Evolutionary conservation across 2,888 invertebrate genomes (phyloP).

Genomic region (Rhingia campestris): DNA sequence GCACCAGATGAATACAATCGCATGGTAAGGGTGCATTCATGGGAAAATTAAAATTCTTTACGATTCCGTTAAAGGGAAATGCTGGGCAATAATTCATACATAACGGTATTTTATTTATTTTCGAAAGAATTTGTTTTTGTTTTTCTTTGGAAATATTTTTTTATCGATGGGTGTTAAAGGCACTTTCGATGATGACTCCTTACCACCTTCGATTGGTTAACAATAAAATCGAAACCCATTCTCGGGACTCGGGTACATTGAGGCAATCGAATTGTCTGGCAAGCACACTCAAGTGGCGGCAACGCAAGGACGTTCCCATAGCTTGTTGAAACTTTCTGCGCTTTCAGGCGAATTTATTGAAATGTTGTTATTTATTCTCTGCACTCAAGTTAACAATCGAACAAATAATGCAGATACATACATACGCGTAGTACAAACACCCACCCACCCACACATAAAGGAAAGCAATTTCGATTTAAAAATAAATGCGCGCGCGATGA

Average conservation of each 20-base stretch:
- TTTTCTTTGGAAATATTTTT: too few species aligned
- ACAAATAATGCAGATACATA: constrained; percentile 20
- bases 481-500: constrained; percentile 43
- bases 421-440: background rate
- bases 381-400: constrained; percentile 26
- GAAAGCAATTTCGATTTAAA: constrained; percentile 69
- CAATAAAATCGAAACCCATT: too few species aligned
- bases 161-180: too few species aligned
- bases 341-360: constrained; percentile 47
- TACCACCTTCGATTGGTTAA: background rate
- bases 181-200: background rate
- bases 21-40: constrained; percentile 4
- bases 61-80: constrained; percentile 12
- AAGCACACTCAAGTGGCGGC: background rate
- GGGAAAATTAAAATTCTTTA: constrained; percentile 43
- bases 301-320: background rate
- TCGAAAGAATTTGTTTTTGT: too few species aligned
- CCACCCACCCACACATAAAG: background rate
- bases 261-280: constrained; percentile 21
- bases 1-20: background rate
- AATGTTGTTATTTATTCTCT: constrained; percentile 39
- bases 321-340: constrained; percentile 1
- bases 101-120: constrained; percentile 5
- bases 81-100: constrained; percentile 17
- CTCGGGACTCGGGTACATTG: background rate